A percentile compares a stretch with the other conserved stretches of the same genome.
Conservation (phyloP, 2,113 vertebrate genomes). For the Nothoprocta pentlandii region DNA sequence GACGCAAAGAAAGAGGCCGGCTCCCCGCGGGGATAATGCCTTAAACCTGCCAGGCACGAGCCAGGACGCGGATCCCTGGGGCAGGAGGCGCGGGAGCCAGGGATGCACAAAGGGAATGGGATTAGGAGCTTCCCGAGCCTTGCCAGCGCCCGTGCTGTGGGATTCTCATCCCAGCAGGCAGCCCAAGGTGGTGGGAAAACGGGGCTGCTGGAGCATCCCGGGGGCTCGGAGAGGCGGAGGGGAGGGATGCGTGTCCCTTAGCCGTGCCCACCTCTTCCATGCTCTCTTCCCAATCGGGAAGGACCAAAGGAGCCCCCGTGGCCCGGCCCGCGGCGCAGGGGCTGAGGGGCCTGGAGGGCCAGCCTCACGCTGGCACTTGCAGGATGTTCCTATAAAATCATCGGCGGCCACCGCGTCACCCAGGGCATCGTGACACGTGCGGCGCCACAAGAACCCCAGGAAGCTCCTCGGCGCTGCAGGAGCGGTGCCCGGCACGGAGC, state of each 20-base stretch:
- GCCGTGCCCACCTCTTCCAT: no score
- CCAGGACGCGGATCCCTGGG: rapidly evolving
- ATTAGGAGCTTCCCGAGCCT: background rate
- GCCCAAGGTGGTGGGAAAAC: background rate
- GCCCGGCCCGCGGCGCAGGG: background rate
- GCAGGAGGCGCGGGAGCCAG: background rate
- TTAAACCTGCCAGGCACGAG: background rate
- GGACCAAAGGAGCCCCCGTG: background rate
- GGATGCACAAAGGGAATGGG: background rate
- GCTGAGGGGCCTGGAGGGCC: background rate
- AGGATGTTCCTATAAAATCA: background rate
- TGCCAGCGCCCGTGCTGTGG: background rate
- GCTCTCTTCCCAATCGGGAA: background rate
- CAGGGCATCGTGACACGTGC: rapidly evolving
- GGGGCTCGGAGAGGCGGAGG: background rate
- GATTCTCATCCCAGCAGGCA: no score
- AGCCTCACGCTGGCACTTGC: background rate
- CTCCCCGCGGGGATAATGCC: background rate
- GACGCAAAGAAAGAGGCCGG: background rate
- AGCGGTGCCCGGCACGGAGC: background rate
- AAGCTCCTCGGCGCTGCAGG: background rate
- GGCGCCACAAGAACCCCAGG: background rate
- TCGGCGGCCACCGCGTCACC: background rate
- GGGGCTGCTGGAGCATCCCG: background rate
- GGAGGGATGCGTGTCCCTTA: background rate